Conservation (phyloP, 2,888 invertebrate species). For the Cheilosia impressa region DNA sequence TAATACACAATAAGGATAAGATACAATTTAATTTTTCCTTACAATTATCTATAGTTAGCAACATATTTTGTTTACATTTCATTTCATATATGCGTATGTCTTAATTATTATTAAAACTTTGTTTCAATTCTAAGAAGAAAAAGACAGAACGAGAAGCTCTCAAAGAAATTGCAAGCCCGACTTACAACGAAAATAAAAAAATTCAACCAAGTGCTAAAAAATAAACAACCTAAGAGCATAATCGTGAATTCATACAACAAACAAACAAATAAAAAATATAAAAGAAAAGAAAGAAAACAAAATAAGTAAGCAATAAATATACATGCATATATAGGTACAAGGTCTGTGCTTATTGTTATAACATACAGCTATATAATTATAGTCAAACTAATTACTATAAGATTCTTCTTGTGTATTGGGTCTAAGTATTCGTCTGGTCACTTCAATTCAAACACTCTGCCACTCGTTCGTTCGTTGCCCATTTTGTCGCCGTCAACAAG, state of each 20-base stretch:
- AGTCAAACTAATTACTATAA: slow-evolving; percentile 56
- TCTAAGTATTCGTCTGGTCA: slow-evolving; percentile 1
- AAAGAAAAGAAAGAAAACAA: not conserved
- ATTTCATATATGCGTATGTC: not conserved
- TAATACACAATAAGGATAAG: slow-evolving; percentile 26
- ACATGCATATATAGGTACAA: slow-evolving; percentile 69
- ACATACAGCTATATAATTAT: slow-evolving; percentile 51
- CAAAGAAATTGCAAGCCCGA: slow-evolving; percentile 56
- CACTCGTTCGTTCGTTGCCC: slow-evolving; percentile 62
- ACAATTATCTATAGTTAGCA: slow-evolving; percentile 1
- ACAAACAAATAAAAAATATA: not conserved
- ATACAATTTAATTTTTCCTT: not conserved
- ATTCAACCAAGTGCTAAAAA: slow-evolving; percentile 24
- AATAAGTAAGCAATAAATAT: slow-evolving; percentile 64
- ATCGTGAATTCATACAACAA: slow-evolving; percentile 7
- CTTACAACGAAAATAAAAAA: slow-evolving; percentile 11
- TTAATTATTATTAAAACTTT: slow-evolving; percentile 48
- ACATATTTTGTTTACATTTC: not conserved
- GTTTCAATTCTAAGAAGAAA: slow-evolving; percentile 41
- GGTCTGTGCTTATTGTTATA: slow-evolving; percentile 57
- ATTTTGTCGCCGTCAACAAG: not conserved
- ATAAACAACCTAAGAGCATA: slow-evolving; percentile 70
- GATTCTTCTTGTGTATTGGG: slow-evolving; percentile 42
- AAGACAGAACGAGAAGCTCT: slow-evolving; percentile 3
- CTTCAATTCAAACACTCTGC: slow-evolving; percentile 23